Percentiles rank a stretch among this genome's conserved stretches.
Conservation (phyloP, 2,113 vertebrate species). For the Poeciliopsis prolifica region DNA sequence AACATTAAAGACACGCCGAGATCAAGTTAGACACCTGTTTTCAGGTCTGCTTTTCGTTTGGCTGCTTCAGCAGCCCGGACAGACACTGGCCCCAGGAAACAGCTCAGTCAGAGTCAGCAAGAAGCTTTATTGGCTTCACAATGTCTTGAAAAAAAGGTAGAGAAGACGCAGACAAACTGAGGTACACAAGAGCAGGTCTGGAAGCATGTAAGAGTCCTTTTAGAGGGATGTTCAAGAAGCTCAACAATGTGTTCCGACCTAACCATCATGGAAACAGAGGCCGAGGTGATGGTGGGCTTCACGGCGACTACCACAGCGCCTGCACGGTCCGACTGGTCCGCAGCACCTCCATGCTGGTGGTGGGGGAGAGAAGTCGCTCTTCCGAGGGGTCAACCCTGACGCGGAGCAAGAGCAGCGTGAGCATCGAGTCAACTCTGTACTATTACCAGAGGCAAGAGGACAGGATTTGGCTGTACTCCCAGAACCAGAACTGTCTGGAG, state of each 20-base stretch:
- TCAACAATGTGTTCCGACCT: constrained; percentile 85
- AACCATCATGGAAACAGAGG: constrained; percentile 70
- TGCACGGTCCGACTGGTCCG: constrained; percentile 87
- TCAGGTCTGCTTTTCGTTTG: constrained; percentile 14
- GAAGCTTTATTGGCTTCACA: background rate
- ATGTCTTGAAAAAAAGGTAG: constrained; percentile 24
- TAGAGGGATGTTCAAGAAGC: constrained; percentile 79
- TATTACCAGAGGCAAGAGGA: constrained; percentile 88
- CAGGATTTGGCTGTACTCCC: constrained; percentile 87
- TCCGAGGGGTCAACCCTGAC: constrained; percentile 81
- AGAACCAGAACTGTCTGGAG: constrained; percentile 91
- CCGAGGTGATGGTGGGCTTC: constrained; percentile 41
- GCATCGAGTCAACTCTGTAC: constrained; percentile 80
- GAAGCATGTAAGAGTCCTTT: constrained; percentile 16
- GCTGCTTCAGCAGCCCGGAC: constrained; percentile 65
- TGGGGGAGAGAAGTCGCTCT: constrained; percentile 79
- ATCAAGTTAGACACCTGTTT: constrained; percentile 38
- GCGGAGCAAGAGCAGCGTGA: constrained; percentile 87
- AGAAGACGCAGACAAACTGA: background rate
- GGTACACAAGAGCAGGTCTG: background rate
- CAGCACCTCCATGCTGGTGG: constrained; percentile 92
- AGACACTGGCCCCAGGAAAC: constrained; percentile 13
- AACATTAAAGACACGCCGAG: constrained; percentile 33
- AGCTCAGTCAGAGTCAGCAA: background rate
- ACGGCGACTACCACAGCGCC: constrained; percentile 71